phyloP scores from a whole-genome alignment of 2,888 invertebrate genomes.

The Tribolium freemani region DNA sequence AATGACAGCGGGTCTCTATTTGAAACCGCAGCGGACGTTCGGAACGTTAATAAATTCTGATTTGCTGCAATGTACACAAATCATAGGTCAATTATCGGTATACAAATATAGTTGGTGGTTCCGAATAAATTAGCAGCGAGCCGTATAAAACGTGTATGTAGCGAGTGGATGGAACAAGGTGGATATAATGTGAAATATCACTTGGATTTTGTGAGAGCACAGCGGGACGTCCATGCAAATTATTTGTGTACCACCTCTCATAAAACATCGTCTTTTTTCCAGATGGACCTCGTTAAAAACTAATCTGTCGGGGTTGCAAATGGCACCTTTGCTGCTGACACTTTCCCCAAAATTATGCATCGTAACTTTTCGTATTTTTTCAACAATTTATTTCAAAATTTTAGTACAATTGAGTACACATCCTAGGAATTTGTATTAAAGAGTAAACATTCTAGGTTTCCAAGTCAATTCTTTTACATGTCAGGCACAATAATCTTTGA shows the following conservation, averaged over 20 bases:
- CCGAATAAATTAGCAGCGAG: constrained; percentile 59
- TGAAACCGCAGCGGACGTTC: constrained; percentile 33
- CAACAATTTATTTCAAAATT: too few species aligned
- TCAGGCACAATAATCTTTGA: too few species aligned
- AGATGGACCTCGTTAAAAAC: constrained; percentile 9
- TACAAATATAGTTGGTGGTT: constrained; percentile 61
- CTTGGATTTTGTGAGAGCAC: constrained; percentile 56
- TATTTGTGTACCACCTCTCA: constrained; percentile 49
- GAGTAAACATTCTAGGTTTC: too few species aligned
- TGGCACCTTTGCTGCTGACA: neutral
- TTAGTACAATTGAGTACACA: too few species aligned
- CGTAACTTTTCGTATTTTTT: too few species aligned
- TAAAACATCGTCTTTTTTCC: constrained; percentile 26
- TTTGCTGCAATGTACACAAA: constrained; percentile 59
- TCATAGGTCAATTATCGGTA: constrained; percentile 63
- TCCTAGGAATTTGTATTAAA: too few species aligned
- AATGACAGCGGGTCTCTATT: constrained; percentile 33
- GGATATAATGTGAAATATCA: constrained; percentile 56
- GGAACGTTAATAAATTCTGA: constrained; percentile 47
- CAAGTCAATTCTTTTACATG: too few species aligned
- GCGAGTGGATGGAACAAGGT: constrained; percentile 48
- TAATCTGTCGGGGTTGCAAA: constrained; percentile 8
- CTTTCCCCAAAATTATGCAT: neutral
- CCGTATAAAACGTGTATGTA: constrained; percentile 49
- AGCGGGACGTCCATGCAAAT: constrained; percentile 53